phyloP scores from a whole-genome alignment of 2,113 vertebrate genomes.

The Peromyscus leucopus region DNA sequence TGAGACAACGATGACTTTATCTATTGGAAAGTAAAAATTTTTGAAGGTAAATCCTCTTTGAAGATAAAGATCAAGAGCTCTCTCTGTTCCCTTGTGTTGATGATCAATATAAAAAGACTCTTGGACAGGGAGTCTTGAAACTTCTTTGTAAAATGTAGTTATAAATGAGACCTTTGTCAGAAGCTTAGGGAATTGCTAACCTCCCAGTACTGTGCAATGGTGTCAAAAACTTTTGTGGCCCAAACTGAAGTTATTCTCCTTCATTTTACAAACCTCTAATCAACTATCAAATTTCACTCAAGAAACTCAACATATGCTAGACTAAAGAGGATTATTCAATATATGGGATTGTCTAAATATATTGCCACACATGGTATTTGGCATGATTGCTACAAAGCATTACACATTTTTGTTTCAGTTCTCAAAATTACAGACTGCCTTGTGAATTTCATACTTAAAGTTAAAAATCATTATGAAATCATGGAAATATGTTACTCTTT shows the following conservation, averaged over 20 bases:
- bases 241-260: neutral
- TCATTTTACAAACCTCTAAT: neutral
- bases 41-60: neutral
- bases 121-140: neutral
- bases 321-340: constrained; percentile 32
- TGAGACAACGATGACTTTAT: neutral
- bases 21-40: neutral
- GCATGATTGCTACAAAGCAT: constrained; percentile 38
- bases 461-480: constrained; percentile 72
- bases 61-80: neutral
- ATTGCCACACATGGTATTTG: neutral
- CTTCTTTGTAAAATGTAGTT: neutral
- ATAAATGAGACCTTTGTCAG: neutral
- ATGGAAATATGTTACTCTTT: constrained; percentile 53
- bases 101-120: neutral
- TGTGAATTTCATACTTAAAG: constrained; percentile 70
- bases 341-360: constrained; percentile 35
- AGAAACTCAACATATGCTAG: constrained; percentile 12
- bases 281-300: constrained; percentile 18
- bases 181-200: constrained; percentile 35
- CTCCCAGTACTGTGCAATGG: neutral
- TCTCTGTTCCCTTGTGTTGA: neutral
- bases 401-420: constrained; percentile 65
- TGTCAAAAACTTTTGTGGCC: neutral
- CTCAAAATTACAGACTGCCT: constrained; percentile 43